phyloP scores from a whole-genome alignment of 2,888 invertebrate species.

The Sussaba pulchella region DNA sequence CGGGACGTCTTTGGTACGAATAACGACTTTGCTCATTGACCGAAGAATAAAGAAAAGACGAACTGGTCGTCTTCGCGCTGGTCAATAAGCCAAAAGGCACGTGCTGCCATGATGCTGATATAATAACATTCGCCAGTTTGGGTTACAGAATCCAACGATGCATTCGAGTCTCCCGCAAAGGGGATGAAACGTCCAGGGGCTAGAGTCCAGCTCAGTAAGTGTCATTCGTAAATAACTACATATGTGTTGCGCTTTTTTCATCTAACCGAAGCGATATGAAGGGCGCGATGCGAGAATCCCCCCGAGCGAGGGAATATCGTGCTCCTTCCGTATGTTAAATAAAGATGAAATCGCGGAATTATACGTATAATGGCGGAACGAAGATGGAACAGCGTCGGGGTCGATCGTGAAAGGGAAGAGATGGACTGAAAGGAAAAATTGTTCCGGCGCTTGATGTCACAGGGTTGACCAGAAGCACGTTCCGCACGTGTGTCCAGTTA shows the following conservation, averaged over 20 bases:
- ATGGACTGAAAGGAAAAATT: conserved; percentile 43
- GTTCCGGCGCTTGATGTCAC: conserved; percentile 31
- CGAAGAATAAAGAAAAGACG: conserved; percentile 73
- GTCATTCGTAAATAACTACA: conserved; percentile 14
- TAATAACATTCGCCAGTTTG: conserved; percentile 7
- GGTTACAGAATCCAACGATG: conserved; percentile 41
- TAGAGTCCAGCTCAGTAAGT: conserved; percentile 38
- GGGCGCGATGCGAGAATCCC: conserved; percentile 12
- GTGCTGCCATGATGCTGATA: conserved; percentile 32
- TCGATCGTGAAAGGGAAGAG: conserved; percentile 32
- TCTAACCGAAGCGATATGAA: conserved; percentile 24
- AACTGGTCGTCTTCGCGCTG: conserved; percentile 76
- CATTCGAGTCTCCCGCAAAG: conserved; percentile 7
- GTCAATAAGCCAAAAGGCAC: conserved; percentile 53
- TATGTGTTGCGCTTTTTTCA: neutral
- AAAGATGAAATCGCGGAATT: conserved; percentile 55
- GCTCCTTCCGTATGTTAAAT: conserved; percentile 48
- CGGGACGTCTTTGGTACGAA: conserved; percentile 65
- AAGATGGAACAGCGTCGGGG: conserved; percentile 46
- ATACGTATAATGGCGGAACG: conserved; percentile 47
- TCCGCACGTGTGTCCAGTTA: conserved; percentile 61
- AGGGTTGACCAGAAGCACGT: conserved; percentile 66
- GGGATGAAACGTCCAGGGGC: conserved; percentile 21
- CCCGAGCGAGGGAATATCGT: conserved; percentile 13
- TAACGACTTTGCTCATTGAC: conserved; percentile 77